Percentiles rank a stretch among this genome's conserved stretches.
Conservation (phyloP, 1,140 invertebrate genomes). For the Bombus difficillimus region DNA sequence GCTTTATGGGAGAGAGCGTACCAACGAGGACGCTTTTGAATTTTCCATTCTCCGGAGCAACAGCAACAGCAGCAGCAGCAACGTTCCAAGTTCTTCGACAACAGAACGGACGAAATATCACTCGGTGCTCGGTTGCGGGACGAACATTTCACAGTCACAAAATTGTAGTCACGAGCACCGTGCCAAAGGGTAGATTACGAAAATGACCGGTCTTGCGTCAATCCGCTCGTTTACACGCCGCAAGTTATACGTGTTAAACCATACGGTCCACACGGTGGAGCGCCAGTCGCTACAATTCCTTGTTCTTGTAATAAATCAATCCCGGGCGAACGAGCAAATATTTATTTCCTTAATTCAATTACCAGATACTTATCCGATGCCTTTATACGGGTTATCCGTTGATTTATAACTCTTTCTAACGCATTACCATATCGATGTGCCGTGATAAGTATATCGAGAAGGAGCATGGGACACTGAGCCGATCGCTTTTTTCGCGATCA, state of each 20-base stretch:
- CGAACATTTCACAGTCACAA: slow-evolving; percentile 19
- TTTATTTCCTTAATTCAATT: slow-evolving; percentile 65
- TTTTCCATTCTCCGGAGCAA: not conserved
- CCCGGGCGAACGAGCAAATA: slow-evolving; percentile 38
- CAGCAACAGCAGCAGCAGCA: not conserved
- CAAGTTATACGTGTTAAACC: slow-evolving; percentile 53
- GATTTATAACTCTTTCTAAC: slow-evolving; percentile 56
- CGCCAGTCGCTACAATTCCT: slow-evolving; percentile 50
- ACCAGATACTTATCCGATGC: slow-evolving; percentile 53
- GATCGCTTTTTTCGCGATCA: not conserved
- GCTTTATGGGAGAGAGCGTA: not conserved
- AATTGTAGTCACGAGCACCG: slow-evolving; percentile 39
- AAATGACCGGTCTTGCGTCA: slow-evolving; percentile 64
- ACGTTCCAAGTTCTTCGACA: not conserved
- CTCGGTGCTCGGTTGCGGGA: not conserved
- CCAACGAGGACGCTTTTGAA: not conserved
- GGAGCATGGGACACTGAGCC: not conserved
- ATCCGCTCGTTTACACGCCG: slow-evolving; percentile 53
- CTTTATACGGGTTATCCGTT: slow-evolving; percentile 48
- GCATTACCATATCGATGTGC: slow-evolving; percentile 23
- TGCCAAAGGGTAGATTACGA: slow-evolving; percentile 58
- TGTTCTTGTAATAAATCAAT: slow-evolving; percentile 60
- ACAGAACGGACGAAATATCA: slow-evolving; percentile 15
- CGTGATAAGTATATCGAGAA: slow-evolving; percentile 22
- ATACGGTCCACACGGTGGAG: slow-evolving; percentile 11